phyloP scores from a whole-genome alignment of 2,888 invertebrate genomes.

The Agonopterix arenella region DNA sequence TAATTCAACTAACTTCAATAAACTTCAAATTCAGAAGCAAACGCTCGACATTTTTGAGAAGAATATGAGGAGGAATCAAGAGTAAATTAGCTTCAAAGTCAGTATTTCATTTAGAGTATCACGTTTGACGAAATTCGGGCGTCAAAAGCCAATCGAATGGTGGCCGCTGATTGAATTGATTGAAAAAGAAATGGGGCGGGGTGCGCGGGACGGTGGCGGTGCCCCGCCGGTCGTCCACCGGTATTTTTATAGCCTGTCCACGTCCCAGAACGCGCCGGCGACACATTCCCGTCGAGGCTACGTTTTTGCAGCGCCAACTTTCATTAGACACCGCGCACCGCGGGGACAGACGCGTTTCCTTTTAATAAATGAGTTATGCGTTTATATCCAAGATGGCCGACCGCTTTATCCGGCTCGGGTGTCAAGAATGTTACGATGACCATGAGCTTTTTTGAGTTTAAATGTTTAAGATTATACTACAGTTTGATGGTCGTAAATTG shows the following conservation, averaged over 20 bases:
- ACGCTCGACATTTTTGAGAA: neutral
- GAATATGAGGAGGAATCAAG: neutral
- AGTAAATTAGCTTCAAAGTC: conserved; percentile 3
- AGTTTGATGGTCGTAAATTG: neutral
- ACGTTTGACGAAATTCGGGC: conserved; percentile 10
- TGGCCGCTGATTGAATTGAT: conserved; percentile 68
- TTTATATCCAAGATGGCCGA: conserved; percentile 66
- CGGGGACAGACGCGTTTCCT: conserved; percentile 61
- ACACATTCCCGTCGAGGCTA: conserved; percentile 69
- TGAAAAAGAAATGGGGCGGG: conserved; percentile 64
- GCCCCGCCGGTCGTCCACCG: conserved; percentile 38
- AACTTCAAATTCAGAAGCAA: neutral
- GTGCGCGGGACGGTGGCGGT: conserved; percentile 31
- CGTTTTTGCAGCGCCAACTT: conserved; percentile 71
- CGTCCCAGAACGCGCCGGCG: conserved; percentile 67
- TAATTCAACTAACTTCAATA: no score
- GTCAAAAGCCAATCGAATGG: conserved; percentile 57
- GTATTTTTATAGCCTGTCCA: conserved; percentile 73
- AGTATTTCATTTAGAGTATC: conserved; percentile 6
- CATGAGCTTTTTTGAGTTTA: conserved; percentile 27
- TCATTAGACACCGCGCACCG: conserved; percentile 67
- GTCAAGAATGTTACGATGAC: conserved; percentile 53
- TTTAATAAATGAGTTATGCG: conserved; percentile 73
- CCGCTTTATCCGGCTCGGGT: conserved; percentile 44
- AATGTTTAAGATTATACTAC: conserved; percentile 13